Evolutionary conservation across 2,113 vertebrate genomes (phyloP).

Genomic region (Caretta caretta): DNA sequence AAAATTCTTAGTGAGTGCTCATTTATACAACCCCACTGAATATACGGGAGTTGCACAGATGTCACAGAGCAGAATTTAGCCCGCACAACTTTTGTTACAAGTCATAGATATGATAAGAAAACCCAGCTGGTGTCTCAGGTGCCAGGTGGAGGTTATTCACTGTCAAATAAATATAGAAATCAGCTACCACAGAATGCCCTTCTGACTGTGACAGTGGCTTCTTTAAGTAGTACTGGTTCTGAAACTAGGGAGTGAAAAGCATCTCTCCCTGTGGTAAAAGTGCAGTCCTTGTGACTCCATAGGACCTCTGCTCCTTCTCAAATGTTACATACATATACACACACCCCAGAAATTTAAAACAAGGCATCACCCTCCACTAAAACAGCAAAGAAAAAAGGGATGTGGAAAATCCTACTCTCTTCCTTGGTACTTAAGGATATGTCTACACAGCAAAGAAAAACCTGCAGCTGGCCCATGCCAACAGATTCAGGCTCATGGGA

Average conservation of each 20-base stretch:
- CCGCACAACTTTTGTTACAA: neutral
- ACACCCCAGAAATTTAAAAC: neutral
- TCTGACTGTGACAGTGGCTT: neutral
- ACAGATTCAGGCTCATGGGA: no score
- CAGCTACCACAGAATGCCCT: neutral
- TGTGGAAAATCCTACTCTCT: neutral
- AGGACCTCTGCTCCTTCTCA: neutral
- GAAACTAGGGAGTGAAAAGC: neutral
- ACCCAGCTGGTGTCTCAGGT: neutral
- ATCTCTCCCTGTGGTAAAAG: neutral
- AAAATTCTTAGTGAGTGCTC: neutral
- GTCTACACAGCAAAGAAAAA: neutral
- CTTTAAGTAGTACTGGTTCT: neutral
- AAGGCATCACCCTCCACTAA: neutral
- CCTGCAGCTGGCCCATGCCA: neutral
- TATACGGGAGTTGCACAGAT: neutral
- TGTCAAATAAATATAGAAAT: neutral
- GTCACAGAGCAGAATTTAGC: neutral
- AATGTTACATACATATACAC: neutral
- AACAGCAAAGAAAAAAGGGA: neutral
- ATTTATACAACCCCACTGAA: neutral
- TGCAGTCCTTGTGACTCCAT: neutral
- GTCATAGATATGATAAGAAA: neutral
- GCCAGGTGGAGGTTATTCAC: neutral
- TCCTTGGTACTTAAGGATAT: neutral